These are phyloP conservation scores for Leptinotarsa peninsularis DNA, from an alignment of 2,888 invertebrate genomes.

Conservation along the genomic window DNA sequence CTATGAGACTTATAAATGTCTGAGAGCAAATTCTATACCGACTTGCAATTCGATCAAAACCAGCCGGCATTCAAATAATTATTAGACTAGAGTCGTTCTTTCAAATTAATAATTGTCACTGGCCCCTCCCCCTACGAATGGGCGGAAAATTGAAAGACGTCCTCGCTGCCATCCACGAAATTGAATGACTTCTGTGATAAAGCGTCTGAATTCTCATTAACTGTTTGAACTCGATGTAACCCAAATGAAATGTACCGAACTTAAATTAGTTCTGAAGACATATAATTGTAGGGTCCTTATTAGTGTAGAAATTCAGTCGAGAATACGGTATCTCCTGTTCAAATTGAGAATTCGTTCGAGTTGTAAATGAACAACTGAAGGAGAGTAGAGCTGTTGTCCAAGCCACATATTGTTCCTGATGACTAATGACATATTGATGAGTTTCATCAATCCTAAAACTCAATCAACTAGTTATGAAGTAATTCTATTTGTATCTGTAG, in stretches of 20 bases:
- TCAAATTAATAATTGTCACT: constrained; percentile 11
- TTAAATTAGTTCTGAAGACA: constrained; percentile 13
- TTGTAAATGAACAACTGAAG: background rate
- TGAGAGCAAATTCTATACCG: too few relatives aligned
- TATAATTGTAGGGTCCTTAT: background rate
- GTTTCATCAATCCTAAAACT: too few relatives aligned
- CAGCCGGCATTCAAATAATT: background rate
- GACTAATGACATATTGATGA: too few relatives aligned
- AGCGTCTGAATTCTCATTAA: constrained; percentile 12
- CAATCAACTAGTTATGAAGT: too few relatives aligned
- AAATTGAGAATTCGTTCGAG: background rate
- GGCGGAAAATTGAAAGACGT: constrained; percentile 18
- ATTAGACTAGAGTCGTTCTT: background rate
- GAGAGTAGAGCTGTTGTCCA: too few relatives aligned
- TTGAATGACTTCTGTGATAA: constrained; percentile 1
- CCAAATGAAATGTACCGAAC: constrained; percentile 8
- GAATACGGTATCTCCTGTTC: background rate
- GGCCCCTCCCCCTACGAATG: background rate
- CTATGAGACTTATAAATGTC: too few relatives aligned
- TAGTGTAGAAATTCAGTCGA: background rate
- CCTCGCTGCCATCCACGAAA: constrained; percentile 6
- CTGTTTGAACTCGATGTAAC: constrained; percentile 8
- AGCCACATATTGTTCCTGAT: too few relatives aligned
- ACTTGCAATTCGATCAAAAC: background rate
- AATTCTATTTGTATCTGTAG: too few relatives aligned